A percentile compares a stretch with the other conserved stretches of the same genome.
These are phyloP conservation scores for Philypnodon macrostomus DNA, from an alignment of 2,797 vertebrate genomes.

Conservation along the genomic window DNA sequence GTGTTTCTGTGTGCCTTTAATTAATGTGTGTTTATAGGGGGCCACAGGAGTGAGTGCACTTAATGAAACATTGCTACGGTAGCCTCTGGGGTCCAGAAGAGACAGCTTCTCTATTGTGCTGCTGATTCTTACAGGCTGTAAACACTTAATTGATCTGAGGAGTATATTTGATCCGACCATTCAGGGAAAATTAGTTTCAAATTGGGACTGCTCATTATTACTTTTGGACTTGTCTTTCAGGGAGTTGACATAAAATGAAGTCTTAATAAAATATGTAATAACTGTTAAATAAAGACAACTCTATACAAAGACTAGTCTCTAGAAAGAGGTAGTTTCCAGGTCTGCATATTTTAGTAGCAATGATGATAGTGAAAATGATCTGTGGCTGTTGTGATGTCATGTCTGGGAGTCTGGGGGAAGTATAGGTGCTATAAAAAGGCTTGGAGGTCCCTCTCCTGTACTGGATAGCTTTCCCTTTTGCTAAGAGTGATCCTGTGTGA, in stretches of 20 bases:
- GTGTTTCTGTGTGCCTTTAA: slow-evolving; percentile 96
- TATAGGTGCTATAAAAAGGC: slow-evolving; percentile 74
- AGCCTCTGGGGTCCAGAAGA: slow-evolving; percentile 93
- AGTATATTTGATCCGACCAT: slow-evolving; percentile 78
- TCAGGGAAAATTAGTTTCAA: slow-evolving; percentile 64
- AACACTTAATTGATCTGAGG: slow-evolving; percentile 98
- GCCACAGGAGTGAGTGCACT: slow-evolving; percentile 93
- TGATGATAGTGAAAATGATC: slow-evolving; percentile 69
- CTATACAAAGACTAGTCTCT: slow-evolving; percentile 17
- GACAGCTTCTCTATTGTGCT: slow-evolving; percentile 92
- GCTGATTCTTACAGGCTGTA: slow-evolving; percentile 93
- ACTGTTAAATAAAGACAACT: slow-evolving; percentile 56
- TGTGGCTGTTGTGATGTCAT: slow-evolving; percentile 77
- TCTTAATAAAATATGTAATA: slow-evolving; percentile 10
- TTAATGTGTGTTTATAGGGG: slow-evolving; percentile 99
- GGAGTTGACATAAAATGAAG: slow-evolving; percentile 28
- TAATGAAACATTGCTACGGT: slow-evolving; percentile 97
- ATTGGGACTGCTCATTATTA: slow-evolving; percentile 67
- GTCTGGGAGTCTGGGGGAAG: slow-evolving; percentile 67
- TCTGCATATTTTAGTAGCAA: slow-evolving; percentile 9
- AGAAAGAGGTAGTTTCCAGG: slow-evolving; percentile 25
- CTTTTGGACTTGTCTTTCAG: slow-evolving; percentile 68
- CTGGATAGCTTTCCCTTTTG: slow-evolving; percentile 76
- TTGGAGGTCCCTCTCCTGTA: slow-evolving; percentile 70
- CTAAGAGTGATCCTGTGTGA: slow-evolving; percentile 59